A percentile compares a stretch with the other conserved stretches of the same genome.
These are phyloP conservation scores for Alauda arvensis DNA, from an alignment of 2,797 vertebrate genomes.

Conservation along the genomic window DNA sequence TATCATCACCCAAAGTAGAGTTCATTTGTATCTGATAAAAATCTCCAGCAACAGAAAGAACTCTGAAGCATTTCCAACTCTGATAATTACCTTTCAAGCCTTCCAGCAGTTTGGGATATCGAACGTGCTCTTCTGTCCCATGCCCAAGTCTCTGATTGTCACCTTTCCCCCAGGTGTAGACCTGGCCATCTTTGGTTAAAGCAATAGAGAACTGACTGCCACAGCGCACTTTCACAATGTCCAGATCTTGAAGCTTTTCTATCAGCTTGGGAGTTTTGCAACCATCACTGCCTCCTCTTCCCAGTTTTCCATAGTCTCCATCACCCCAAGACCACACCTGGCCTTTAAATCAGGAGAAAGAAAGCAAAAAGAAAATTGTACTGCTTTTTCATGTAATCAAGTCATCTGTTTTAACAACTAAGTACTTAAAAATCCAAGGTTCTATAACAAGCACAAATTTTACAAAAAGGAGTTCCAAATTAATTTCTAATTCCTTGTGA, in stretches of 20 bases:
- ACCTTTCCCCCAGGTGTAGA: conserved; percentile 98
- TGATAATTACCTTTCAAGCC: conserved; percentile 85
- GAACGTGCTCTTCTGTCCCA: conserved; percentile 93
- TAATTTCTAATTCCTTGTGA: background rate
- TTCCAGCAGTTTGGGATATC: conserved; percentile 95
- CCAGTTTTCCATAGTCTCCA: conserved; percentile 95
- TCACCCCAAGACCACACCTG: conserved; percentile 99
- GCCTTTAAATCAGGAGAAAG: conserved; percentile 68
- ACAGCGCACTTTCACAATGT: conserved; percentile 91
- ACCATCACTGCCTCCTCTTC: conserved; percentile 94
- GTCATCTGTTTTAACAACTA: background rate
- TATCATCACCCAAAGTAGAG: background rate
- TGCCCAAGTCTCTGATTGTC: conserved; percentile 97
- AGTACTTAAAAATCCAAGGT: background rate
- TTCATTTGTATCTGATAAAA: fast-evolving
- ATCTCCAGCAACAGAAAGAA: background rate
- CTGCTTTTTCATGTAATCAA: background rate
- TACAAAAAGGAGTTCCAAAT: background rate
- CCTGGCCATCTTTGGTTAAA: conserved; percentile 93
- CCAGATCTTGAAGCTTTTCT: conserved; percentile 94
- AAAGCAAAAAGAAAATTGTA: background rate
- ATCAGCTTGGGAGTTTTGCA: conserved; percentile 95
- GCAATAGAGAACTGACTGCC: conserved; percentile 96
- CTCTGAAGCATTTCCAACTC: background rate
- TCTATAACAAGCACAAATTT: background rate